Conservation (phyloP, 64 coral and sea anemone genomes). For the Acropora tenuis region DNA sequence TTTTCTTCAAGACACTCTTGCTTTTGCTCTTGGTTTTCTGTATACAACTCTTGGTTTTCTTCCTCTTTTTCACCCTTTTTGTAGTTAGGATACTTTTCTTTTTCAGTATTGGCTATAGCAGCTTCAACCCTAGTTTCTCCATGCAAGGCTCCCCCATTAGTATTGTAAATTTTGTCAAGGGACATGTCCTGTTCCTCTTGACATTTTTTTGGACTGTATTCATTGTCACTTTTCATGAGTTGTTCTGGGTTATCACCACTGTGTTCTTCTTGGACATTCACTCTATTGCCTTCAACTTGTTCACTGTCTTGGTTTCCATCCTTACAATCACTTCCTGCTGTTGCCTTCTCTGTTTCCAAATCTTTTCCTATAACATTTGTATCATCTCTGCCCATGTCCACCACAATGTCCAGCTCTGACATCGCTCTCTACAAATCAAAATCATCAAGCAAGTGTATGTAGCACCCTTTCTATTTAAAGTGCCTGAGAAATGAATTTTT, state of each 20-base stretch:
- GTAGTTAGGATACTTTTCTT: neutral
- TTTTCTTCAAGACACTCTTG: neutral
- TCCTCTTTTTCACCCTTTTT: conserved; percentile 17
- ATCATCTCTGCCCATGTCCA: neutral
- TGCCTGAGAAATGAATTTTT: too few species aligned
- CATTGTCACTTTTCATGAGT: neutral
- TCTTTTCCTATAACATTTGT: neutral
- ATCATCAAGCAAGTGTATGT: neutral
- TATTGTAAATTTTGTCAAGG: neutral
- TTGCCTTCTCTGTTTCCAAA: neutral
- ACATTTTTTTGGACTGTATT: neutral
- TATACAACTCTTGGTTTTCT: neutral
- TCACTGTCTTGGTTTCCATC: neutral
- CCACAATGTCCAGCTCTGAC: conserved; percentile 11
- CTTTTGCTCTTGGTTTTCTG: neutral
- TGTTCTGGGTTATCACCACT: neutral
- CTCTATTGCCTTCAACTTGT: neutral
- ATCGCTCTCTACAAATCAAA: conserved; percentile 16
- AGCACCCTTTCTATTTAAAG: too few species aligned
- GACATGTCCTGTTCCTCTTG: neutral
- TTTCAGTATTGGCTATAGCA: neutral
- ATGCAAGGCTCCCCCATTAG: neutral
- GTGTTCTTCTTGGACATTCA: neutral
- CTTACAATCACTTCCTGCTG: neutral
- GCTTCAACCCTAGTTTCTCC: neutral